Conservation (phyloP, 2,113 vertebrate genomes). For the Sorex fumeus region DNA sequence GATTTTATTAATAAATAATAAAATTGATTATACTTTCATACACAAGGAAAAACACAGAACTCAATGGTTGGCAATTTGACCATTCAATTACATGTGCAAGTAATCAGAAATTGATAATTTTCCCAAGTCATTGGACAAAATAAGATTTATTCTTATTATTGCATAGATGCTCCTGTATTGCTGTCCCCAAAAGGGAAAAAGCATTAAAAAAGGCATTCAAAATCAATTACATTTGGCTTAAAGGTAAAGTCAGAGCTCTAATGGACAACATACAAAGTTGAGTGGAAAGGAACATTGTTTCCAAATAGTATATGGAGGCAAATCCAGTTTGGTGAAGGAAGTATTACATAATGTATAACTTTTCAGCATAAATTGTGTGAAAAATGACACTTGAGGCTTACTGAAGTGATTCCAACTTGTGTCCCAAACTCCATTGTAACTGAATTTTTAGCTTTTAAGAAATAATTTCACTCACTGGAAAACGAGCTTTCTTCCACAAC, state of each 20-base stretch:
- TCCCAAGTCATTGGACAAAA: background rate
- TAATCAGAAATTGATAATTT: conserved; percentile 40
- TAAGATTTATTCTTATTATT: background rate
- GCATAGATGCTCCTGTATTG: background rate
- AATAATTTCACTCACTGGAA: background rate
- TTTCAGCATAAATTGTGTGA: background rate
- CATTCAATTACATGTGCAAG: conserved; percentile 56
- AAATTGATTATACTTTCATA: conserved; percentile 18
- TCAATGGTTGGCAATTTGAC: conserved; percentile 3
- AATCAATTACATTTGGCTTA: conserved; percentile 4
- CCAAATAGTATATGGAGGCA: conserved; percentile 20
- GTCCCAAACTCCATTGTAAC: background rate
- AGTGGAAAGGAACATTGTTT: conserved; percentile 30
- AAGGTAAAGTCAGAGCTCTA: conserved; percentile 37
- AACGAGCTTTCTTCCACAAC: background rate
- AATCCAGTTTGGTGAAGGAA: background rate
- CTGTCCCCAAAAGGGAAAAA: background rate
- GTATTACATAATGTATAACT: background rate
- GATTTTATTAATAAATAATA: background rate
- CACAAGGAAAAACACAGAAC: conserved; percentile 40
- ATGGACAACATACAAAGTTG: background rate
- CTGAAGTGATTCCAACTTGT: background rate
- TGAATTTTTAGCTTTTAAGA: background rate
- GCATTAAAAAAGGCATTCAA: conserved; percentile 28
- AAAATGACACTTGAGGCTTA: background rate